Conservation (phyloP, 2,113 vertebrate species). For the Hippocampus comes region DNA sequence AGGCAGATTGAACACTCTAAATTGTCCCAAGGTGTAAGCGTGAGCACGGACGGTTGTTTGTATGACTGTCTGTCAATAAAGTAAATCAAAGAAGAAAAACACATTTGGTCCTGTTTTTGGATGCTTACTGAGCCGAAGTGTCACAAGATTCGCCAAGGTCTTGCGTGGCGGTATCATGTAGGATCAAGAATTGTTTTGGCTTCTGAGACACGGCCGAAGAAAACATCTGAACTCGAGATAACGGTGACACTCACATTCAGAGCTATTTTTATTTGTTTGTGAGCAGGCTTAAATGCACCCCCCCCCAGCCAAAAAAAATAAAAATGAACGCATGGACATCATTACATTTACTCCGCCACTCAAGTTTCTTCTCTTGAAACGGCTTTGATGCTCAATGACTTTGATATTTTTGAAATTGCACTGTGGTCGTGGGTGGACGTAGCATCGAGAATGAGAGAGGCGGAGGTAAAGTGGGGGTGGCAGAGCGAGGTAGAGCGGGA, state of each 20-base stretch:
- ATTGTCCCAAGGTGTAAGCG: too few species aligned
- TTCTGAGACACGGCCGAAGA: neutral
- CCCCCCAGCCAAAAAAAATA: too few species aligned
- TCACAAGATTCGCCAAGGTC: too few species aligned
- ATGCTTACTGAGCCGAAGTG: too few species aligned
- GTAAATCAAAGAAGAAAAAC: too few species aligned
- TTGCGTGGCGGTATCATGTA: too few species aligned
- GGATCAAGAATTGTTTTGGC: neutral
- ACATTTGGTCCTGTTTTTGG: too few species aligned
- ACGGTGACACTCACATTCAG: too few species aligned
- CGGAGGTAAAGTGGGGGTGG: slow-evolving; percentile 35
- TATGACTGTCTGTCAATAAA: too few species aligned
- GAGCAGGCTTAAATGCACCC: neutral
- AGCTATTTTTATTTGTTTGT: neutral
- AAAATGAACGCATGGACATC: neutral
- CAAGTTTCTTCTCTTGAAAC: slow-evolving; percentile 28
- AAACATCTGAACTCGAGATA: too few species aligned
- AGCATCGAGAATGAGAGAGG: slow-evolving; percentile 45
- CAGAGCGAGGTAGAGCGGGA: slow-evolving; percentile 11
- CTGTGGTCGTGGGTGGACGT: slow-evolving; percentile 57
- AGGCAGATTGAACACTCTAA: too few species aligned
- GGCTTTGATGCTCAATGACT: slow-evolving; percentile 20
- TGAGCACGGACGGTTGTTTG: too few species aligned
- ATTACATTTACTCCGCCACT: neutral
- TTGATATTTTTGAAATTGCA: slow-evolving; percentile 8